A percentile compares a stretch with the other conserved stretches of the same genome.
phyloP scores from a whole-genome alignment of 2,797 vertebrate genomes.

The Pseudocheirus occidentalis region DNA sequence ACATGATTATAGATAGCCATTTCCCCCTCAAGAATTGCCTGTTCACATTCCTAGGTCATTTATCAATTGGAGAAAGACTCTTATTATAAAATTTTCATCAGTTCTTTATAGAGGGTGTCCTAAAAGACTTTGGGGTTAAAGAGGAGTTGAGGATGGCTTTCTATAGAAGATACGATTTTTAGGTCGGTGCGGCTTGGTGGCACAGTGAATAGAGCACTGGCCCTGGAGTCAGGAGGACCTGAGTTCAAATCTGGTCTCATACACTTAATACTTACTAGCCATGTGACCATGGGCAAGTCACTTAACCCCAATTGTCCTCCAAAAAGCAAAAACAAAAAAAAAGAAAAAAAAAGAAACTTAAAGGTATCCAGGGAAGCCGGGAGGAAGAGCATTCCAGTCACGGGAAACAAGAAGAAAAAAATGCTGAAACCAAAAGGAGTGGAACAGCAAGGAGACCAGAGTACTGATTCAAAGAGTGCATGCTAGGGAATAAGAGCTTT shows the following conservation, averaged over 20 bases:
- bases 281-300: no score
- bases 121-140: background rate
- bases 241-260: no score
- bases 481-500: background rate
- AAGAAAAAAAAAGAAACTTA: background rate
- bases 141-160: background rate
- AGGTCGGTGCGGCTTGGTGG: no score
- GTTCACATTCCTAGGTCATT: background rate
- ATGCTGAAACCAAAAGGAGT: background rate
- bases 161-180: background rate
- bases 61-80: background rate
- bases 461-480: background rate
- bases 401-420: background rate
- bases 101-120: background rate
- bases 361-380: background rate
- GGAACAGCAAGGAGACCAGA: background rate
- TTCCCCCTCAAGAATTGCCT: background rate
- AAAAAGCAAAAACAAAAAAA: no score
- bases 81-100: background rate
- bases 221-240: no score
- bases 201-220: no score
- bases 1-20: background rate
- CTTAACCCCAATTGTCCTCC: no score
- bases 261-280: no score
- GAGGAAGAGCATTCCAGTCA: background rate